These are phyloP conservation scores for Tenebrio molitor DNA, from an alignment of 1,140 invertebrate species.

Conservation along the genomic window DNA sequence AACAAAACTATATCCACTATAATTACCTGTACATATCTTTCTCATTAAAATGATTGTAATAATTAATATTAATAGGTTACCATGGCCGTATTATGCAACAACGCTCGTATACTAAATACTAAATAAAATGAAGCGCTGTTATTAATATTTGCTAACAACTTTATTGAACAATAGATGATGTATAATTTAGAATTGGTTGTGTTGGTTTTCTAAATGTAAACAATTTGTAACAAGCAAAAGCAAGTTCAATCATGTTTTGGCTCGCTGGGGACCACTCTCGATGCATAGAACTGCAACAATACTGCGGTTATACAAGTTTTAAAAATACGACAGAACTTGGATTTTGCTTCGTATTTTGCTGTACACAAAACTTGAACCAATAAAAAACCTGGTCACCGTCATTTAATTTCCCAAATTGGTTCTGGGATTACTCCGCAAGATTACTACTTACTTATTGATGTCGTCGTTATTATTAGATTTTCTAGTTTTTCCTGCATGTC, in stretches of 20 bases:
- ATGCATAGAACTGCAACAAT: conserved; percentile 13
- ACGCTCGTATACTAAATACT: too few species aligned
- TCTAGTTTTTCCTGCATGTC: neutral
- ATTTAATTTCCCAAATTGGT: conserved; percentile 25
- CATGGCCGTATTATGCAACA: too few species aligned
- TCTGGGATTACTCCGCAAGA: conserved; percentile 21
- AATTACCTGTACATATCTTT: too few species aligned
- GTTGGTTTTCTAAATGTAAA: neutral
- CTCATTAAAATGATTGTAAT: too few species aligned
- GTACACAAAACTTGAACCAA: conserved; percentile 28
- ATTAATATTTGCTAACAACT: too few species aligned
- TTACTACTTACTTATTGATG: conserved; percentile 30
- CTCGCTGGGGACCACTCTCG: conserved; percentile 6
- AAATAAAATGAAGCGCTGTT: too few species aligned
- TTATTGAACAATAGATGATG: too few species aligned
- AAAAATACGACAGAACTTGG: neutral
- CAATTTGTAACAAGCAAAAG: neutral
- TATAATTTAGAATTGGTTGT: neutral
- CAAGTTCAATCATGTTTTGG: conserved; percentile 20
- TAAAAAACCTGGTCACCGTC: conserved; percentile 20
- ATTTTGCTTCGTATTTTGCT: conserved; percentile 5
- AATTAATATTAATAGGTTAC: too few species aligned
- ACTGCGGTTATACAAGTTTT: neutral
- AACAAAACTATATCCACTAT: too few species aligned
- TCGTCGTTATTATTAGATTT: conserved; percentile 32